Evolutionary conservation across 2,888 invertebrate genomes (phyloP), one percentile per base, ranked within the genome.

Genomic region (Trypoxylon attenuatum): DNA sequence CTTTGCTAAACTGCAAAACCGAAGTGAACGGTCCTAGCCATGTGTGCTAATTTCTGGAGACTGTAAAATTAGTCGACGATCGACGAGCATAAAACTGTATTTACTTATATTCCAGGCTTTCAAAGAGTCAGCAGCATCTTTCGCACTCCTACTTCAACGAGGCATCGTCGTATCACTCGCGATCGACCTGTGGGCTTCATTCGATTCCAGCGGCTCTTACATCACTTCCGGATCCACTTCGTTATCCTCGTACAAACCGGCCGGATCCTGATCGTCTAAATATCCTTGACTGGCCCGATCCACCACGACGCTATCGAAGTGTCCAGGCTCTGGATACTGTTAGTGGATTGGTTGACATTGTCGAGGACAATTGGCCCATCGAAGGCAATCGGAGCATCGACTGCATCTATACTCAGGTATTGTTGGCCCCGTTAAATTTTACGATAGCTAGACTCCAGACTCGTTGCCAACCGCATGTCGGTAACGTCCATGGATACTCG

Each of bases 381-480:
- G 85, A 86, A 41, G 83, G 79, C 25, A 83, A 86, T 70, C 82
- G 83, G 0, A 84, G 84, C 61, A 77, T 85, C 68, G 85, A 85
- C 60, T 86, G 84, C 59, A 83, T 86, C 55, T 86, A 87, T 43
- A 85, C 85, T 15, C 86, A 87, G 85, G 87, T 86, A 76, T n/a
- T n/a, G n/a, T n/a, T n/a, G n/a, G n/a, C n/a, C n/a, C n/a, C n/a
- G n/a, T n/a, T n/a, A n/a, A n/a, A n/a, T n/a, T n/a, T n/a, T n/a
- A n/a, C n/a, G n/a, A n/a, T n/a, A n/a, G n/a, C n/a, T n/a, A n/a
- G n/a, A n/a, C n/a, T n/a, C n/a, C n/a, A n/a, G n/a, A n/a, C n/a
- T n/a, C n/a, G n/a, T n/a, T n/a, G n/a, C n/a, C n/a, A n/a, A n/a
- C n/a, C n/a, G n/a, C n/a, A n/a, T n/a, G n/a, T n/a, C n/a, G n/a